phyloP scores from a whole-genome alignment of 2,888 invertebrate species.

The Thelaira solivaga region DNA sequence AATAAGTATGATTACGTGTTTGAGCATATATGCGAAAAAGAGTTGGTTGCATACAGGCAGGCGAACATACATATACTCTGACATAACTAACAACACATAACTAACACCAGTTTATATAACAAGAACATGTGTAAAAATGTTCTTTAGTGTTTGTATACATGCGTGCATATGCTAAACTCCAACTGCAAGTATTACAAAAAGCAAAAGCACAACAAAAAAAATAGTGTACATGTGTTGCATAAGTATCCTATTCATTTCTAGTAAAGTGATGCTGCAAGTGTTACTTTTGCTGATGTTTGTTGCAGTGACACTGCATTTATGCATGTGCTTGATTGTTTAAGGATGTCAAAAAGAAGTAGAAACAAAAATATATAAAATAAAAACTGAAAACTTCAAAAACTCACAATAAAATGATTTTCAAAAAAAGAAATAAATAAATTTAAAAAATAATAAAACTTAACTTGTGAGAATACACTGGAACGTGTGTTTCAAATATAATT shows the following conservation, averaged over 20 bases:
- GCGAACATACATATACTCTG: too few species aligned
- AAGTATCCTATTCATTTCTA: constrained; percentile 48
- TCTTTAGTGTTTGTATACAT: constrained; percentile 38
- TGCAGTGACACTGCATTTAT: constrained; percentile 46
- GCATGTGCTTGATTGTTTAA: constrained; percentile 4
- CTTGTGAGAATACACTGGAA: constrained; percentile 21
- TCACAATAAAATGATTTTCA: too few species aligned
- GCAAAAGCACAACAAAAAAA: not conserved
- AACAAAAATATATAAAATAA: not conserved
- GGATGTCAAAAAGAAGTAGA: not conserved
- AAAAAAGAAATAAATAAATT: too few species aligned
- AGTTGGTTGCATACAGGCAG: too few species aligned
- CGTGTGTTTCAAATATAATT: constrained; percentile 28
- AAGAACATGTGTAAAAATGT: not conserved
- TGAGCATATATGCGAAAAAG: constrained; percentile 19
- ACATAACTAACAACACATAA: too few species aligned
- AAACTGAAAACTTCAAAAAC: constrained; percentile 13
- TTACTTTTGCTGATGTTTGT: not conserved
- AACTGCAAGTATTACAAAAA: constrained; percentile 4
- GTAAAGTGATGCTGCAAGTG: constrained; percentile 15
- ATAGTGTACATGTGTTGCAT: constrained; percentile 47
- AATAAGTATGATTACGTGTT: constrained; percentile 25
- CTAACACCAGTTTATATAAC: not conserved
- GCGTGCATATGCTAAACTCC: constrained; percentile 42
- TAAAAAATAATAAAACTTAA: not conserved